Conservation (phyloP, 2,113 vertebrate genomes). For the Pelecanoides urinatrix region DNA sequence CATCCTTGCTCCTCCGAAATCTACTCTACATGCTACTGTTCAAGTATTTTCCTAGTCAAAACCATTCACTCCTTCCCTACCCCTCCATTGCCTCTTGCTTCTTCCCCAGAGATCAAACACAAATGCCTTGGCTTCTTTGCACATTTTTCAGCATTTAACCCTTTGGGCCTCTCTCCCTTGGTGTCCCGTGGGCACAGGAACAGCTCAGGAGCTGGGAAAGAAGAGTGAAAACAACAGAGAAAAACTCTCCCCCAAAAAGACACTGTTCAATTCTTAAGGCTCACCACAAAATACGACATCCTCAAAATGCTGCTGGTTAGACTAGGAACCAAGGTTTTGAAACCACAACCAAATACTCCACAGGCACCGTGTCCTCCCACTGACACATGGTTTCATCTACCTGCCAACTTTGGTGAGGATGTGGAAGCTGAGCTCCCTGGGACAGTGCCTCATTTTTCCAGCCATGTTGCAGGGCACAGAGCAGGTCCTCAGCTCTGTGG, state of each 20-base stretch:
- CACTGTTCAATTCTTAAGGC: background rate
- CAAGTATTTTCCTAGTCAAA: background rate
- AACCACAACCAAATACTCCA: background rate
- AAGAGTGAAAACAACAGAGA: background rate
- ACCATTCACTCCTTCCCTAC: background rate
- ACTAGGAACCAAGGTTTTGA: background rate
- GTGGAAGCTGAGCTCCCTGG: background rate
- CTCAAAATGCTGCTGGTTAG: background rate
- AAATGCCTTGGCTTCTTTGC: background rate
- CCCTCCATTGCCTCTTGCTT: background rate
- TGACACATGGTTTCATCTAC: background rate
- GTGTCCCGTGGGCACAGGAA: background rate
- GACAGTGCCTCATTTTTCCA: background rate
- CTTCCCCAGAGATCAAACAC: background rate
- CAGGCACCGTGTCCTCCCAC: background rate
- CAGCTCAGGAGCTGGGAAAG: background rate
- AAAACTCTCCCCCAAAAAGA: background rate
- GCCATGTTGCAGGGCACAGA: background rate
- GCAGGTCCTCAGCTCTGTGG: background rate
- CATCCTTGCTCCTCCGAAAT: background rate
- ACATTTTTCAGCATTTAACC: background rate
- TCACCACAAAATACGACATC: background rate
- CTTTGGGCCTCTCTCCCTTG: background rate
- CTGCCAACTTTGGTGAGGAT: background rate
- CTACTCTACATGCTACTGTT: background rate